These are phyloP conservation scores for Melanotaenia maccullochi DNA, from an alignment of 2,797 vertebrate species.

Conservation along the genomic window DNA sequence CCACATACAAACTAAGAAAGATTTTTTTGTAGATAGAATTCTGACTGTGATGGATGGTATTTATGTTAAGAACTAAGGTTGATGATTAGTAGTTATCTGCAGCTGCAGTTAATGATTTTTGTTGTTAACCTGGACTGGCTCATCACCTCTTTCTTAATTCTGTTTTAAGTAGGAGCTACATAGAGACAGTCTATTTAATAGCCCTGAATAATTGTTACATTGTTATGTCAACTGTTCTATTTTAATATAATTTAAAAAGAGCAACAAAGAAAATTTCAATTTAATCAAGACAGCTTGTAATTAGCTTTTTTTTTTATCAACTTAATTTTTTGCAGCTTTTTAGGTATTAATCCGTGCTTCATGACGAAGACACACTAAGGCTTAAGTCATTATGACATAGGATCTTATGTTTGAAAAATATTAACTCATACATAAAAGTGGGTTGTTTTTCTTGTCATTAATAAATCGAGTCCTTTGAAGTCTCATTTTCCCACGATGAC, in stretches of 20 bases:
- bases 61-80: neutral
- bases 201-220: neutral
- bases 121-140: too few relatives aligned
- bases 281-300: neutral
- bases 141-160: neutral
- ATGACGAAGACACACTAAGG: neutral
- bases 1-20: neutral
- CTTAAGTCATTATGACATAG: neutral
- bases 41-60: neutral
- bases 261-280: neutral
- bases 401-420: neutral
- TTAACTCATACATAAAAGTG: neutral
- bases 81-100: neutral
- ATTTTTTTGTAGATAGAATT: neutral
- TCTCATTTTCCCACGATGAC: slow-evolving; percentile 19
- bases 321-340: neutral
- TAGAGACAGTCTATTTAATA: neutral
- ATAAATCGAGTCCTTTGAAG: neutral
- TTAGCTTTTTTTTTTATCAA: neutral
- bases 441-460: neutral
- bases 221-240: neutral
- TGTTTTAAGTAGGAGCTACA: neutral
- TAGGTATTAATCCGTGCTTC: neutral
- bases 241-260: neutral
- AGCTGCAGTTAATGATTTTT: neutral